Percentiles rank a stretch among this genome's conserved stretches.
Evolutionary conservation across 2,113 vertebrate genomes (phyloP).

Genomic region (Rhea pennata): DNA sequence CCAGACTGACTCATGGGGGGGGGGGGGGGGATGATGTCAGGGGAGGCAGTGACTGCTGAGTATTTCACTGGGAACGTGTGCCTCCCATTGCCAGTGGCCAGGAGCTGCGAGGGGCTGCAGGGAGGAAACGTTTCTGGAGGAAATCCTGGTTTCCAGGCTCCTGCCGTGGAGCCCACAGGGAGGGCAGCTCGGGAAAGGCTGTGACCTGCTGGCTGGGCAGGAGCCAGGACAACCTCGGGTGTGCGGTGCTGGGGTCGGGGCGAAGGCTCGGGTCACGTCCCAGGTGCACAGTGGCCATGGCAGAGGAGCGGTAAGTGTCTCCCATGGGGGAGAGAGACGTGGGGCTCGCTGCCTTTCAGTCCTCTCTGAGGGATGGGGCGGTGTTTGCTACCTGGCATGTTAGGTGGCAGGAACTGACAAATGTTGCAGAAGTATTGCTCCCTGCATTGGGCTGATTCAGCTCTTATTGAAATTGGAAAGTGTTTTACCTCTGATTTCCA

Average conservation of each 20-base stretch:
- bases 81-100: background rate
- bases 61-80: background rate
- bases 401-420: background rate
- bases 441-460: background rate
- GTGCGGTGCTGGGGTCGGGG: background rate
- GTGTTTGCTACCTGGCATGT: fast-evolving
- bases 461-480: background rate
- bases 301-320: background rate
- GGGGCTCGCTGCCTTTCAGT: background rate
- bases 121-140: background rate
- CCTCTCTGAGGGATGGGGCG: background rate
- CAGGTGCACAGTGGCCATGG: background rate
- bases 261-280: background rate
- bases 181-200: background rate
- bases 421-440: background rate
- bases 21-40: background rate
- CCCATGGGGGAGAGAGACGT: background rate
- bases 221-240: background rate
- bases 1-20: background rate
- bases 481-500: background rate
- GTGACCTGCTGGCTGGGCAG: background rate
- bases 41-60: background rate
- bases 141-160: background rate
- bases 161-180: background rate
- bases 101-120: background rate